A percentile compares a stretch with the other conserved stretches of the same genome.
Evolutionary conservation across 2,888 invertebrate species (phyloP).

Genomic region (Dichetophora obliterata): DNA sequence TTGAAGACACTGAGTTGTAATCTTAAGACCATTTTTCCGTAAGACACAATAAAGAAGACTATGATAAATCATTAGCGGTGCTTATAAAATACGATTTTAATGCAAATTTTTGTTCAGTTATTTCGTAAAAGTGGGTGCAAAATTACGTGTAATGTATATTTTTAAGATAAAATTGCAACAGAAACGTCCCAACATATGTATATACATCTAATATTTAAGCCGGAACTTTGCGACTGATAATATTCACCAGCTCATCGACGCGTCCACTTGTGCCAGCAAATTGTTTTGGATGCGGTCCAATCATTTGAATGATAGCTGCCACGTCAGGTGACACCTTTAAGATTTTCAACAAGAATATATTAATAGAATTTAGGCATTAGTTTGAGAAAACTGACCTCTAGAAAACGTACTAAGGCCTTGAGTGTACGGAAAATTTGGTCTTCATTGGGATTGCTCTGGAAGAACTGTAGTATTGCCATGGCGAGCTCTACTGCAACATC

Average conservation of each 20-base stretch:
- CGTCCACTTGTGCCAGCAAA: slow-evolving; percentile 86
- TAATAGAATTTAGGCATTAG: not conserved
- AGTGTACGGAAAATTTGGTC: slow-evolving; percentile 84
- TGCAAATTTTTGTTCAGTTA: not conserved
- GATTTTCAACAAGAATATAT: slow-evolving; percentile 29
- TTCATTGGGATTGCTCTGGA: slow-evolving; percentile 84
- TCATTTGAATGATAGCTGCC: slow-evolving; percentile 89
- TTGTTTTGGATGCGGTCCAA: slow-evolving; percentile 87
- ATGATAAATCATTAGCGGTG: not conserved
- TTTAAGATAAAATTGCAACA: too few species aligned
- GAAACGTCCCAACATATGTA: not conserved
- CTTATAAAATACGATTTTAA: not conserved
- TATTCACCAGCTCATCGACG: slow-evolving; percentile 84
- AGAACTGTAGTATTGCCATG: slow-evolving; percentile 91
- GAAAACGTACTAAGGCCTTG: slow-evolving; percentile 79
- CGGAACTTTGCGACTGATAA: slow-evolving; percentile 77
- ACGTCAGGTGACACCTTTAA: slow-evolving; percentile 87
- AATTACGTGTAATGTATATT: too few species aligned
- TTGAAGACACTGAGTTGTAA: too few species aligned
- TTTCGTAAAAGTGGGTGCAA: too few species aligned
- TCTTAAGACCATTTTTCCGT: not conserved
- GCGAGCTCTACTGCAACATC: slow-evolving; percentile 92
- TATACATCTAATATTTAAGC: too few species aligned
- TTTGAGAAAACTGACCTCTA: slow-evolving; percentile 58
- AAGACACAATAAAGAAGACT: slow-evolving; percentile 24